These are phyloP conservation scores for Ascidia mentula DNA, from an alignment of 23 tunicate species.

Conservation along the genomic window DNA sequence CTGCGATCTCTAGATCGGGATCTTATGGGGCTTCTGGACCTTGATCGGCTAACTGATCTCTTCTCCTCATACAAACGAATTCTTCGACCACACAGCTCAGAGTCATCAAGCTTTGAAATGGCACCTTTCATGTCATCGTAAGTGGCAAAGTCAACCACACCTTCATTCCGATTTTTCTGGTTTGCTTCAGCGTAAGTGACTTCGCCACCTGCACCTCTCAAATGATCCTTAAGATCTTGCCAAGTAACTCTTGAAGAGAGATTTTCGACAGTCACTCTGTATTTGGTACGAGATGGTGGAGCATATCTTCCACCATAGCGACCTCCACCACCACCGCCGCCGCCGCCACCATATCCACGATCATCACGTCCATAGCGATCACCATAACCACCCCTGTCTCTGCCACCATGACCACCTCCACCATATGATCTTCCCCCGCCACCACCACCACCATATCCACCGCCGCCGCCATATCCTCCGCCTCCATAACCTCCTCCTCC, in stretches of 20 bases:
- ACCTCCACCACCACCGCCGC: constrained; percentile 57
- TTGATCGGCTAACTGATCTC: constrained; percentile 47
- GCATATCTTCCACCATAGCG: constrained; percentile 33
- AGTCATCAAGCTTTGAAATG: constrained; percentile 62
- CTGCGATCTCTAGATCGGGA: constrained; percentile 23
- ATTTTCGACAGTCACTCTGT: constrained; percentile 67
- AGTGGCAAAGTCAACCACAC: constrained; percentile 57
- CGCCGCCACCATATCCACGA: constrained; percentile 17
- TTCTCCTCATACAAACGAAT: constrained; percentile 55
- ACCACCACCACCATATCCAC: constrained; percentile 41
- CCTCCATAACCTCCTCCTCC: constrained; percentile 49
- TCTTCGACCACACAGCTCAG: constrained; percentile 71
- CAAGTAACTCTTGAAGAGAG: constrained; percentile 59
- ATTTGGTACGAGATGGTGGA: constrained; percentile 65
- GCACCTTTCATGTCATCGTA: constrained; percentile 70
- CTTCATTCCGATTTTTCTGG: constrained; percentile 37
- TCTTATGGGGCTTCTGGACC: constrained; percentile 50
- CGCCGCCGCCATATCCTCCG: constrained; percentile 39
- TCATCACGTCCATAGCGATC: constrained; percentile 42
- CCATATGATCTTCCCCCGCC: constrained; percentile 47
- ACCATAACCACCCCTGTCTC: constrained; percentile 31
- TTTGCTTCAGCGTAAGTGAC: constrained; percentile 83
- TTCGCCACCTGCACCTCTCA: constrained; percentile 65
- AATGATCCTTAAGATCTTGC: constrained; percentile 88
- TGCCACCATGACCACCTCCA: constrained; percentile 31